Evolutionary conservation across 2,797 vertebrate species (phyloP).

Genomic region (Erpetoichthys calabaricus): DNA sequence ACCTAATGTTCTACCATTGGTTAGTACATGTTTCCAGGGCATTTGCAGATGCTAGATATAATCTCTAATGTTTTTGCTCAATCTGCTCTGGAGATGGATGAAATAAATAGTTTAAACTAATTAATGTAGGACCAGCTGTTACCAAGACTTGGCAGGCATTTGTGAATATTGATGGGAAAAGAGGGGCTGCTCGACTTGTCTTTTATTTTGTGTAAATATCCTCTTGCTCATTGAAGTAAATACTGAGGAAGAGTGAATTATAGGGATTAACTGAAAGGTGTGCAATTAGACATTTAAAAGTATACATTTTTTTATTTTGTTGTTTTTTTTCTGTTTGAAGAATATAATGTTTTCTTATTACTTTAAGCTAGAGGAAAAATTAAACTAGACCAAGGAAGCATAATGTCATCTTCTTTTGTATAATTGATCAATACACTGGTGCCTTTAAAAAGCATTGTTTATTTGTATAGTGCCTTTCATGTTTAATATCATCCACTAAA

Average conservation of each 20-base stretch:
- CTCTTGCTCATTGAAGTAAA: constrained; percentile 52
- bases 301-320: too few species aligned
- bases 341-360: too few species aligned
- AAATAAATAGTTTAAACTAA: constrained; percentile 99
- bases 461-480: too few species aligned
- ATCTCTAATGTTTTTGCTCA: constrained; percentile 99
- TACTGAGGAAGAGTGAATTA: constrained; percentile 74
- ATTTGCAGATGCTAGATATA: constrained; percentile 99
- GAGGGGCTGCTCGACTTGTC: constrained; percentile 77
- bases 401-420: too few species aligned
- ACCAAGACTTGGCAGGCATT: constrained; percentile 97
- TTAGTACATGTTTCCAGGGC: constrained; percentile 92
- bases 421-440: too few species aligned
- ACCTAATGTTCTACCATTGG: constrained; percentile 76
- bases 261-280: constrained; percentile 32
- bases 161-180: constrained; percentile 97
- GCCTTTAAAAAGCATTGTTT: too few species aligned
- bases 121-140: constrained; percentile 99
- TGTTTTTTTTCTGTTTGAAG: too few species aligned
- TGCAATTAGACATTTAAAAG: constrained; percentile 26
- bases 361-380: too few species aligned
- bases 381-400: too few species aligned
- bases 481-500: too few species aligned
- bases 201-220: constrained; percentile 91
- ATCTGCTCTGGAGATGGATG: constrained; percentile 99